Percentiles rank a stretch among this genome's conserved stretches.
phyloP scores from a whole-genome alignment of 2,113 vertebrate species.

The Hydrochoerus hydrochaeris region DNA sequence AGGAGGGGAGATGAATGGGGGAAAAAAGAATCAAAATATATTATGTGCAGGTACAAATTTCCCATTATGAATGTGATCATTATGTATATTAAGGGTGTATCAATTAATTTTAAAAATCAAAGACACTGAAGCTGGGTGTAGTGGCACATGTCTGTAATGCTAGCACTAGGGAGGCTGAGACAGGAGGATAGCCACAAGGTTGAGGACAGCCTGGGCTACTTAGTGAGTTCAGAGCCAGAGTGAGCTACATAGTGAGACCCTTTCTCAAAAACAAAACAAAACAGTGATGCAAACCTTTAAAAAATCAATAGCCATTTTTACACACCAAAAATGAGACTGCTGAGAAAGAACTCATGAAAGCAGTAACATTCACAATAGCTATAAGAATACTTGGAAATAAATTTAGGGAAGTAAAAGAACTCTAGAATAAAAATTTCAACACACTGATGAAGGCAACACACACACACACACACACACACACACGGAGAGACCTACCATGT shows the following conservation, averaged over 20 bases:
- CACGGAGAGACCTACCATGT: background rate
- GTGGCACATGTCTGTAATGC: background rate
- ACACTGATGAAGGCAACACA: background rate
- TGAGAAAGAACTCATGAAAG: background rate
- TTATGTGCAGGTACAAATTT: background rate
- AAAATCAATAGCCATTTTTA: background rate
- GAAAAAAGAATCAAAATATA: background rate
- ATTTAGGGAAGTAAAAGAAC: background rate
- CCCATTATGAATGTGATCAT: background rate
- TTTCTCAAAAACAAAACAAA: background rate
- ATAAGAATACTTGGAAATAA: background rate
- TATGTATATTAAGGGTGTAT: background rate
- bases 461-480: background rate
- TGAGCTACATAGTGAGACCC: background rate
- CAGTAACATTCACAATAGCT: background rate
- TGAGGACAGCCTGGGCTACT: background rate
- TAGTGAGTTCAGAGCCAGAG: background rate
- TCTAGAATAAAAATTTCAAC: background rate
- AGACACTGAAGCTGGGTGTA: background rate
- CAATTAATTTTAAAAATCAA: background rate
- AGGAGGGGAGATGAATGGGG: too few species aligned
- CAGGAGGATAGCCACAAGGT: background rate
- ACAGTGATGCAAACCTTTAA: background rate
- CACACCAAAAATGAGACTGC: background rate
- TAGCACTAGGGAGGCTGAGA: background rate